Base-by-base conservation (phyloP, 1,140 invertebrate genomes). In the Ptiloglossa arizonensis region DNA sequence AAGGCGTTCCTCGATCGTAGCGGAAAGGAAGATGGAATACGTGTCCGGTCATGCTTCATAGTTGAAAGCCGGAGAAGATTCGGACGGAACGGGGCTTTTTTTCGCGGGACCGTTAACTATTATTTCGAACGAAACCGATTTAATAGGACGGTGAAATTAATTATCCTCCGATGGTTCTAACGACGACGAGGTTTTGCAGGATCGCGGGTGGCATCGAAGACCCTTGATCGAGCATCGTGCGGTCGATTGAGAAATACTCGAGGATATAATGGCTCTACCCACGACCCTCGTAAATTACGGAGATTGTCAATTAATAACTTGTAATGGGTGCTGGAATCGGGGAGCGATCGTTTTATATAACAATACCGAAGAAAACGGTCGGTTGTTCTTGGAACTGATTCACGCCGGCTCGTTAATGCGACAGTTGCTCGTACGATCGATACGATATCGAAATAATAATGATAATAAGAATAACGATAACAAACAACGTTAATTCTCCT, bases 211-310 rank as follows among this genome's bases (percentile, higher is more conserved):
- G 56, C 13, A 38, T 62, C 3, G 9, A 5, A 54, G 50, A 71
- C 77, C 35, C 38, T 44, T 38, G 69, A 73, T 72, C 62, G 54
- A 48, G 66, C 56, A 66, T 32, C 17, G 57, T 17, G 35, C 35
- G 15, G 52, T 38, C 29, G 52, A 70, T 81, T 79, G 70, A 83
- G 79, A 76, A 86, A 79, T 60, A 48, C 71, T 32, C 41, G 68
- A 52, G 19, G 22, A 71, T 68, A 71, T 68, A 81, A 77, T 59
- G n/a, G 60, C 48, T 52, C 56, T 72, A 50, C 41, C 67, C 52
- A 32, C 38, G 50, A 78, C 35, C 32, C 67, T 24, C 35, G 67
- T 82, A 50, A 82, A 82, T 83, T 35, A 71, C 22, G 11, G 0
- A 19, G 35, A 62, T 62, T 62, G 54, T 78, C 75, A 78, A 72